Evolutionary conservation across 1,140 invertebrate genomes (phyloP), one percentile per base, ranked within the genome.

Genomic region (Nautilus pompilius): DNA sequence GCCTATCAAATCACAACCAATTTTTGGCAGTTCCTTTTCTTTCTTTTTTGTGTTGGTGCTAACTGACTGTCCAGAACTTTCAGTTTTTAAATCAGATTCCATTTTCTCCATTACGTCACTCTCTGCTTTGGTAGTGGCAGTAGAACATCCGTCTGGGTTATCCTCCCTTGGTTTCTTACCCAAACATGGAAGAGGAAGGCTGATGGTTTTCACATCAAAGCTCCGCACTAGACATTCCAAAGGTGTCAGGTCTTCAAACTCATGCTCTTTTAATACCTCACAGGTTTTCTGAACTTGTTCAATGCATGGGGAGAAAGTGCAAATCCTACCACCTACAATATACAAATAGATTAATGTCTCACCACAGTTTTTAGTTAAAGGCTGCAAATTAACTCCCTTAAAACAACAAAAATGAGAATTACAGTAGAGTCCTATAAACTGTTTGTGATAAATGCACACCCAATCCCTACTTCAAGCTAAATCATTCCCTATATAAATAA

Each of bases 301-400:
- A 68, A 99, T 96, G 79, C 96, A 99, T 0, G 96, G 96, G 2
- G 95, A 98, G 84, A 99, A 99, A 0, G 93, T 96, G 82, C 95
- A 96, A 54, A 99, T 87, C 70, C 95, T 87, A 26, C 95, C 94
- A 76, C 95, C 95, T 91, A 80, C 60, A 84, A 84, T 28, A 61
- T 30, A 66, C n/a, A 51, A 56, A 53, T 49, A 65, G 53, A 48
- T 13, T 10, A 41, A 30, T 54, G 29, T n/a, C n/a, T n/a, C n/a
- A n/a, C n/a, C n/a, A n/a, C n/a, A n/a, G n/a, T n/a, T n/a, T n/a
- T n/a, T n/a, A n/a, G n/a, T n/a, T n/a, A n/a, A n/a, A n/a, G n/a
- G n/a, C n/a, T n/a, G n/a, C n/a, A n/a, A n/a, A n/a, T n/a, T n/a
- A n/a, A n/a, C n/a, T n/a, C n/a, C n/a, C n/a, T n/a, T n/a, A n/a